phyloP scores from a whole-genome alignment of 2,888 invertebrate species.

The Meliscaeva auricollis region DNA sequence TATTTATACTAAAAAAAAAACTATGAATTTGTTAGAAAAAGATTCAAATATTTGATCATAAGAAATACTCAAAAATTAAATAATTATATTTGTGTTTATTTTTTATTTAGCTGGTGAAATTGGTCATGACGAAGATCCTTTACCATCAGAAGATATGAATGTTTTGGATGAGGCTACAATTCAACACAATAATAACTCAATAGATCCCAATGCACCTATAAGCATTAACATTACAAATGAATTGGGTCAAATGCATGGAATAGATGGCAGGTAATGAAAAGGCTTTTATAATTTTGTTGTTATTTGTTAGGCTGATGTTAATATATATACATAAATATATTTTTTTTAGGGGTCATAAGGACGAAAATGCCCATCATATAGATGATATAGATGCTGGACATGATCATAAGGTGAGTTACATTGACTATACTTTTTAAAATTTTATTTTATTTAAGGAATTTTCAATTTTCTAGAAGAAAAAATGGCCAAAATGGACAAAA shows the following conservation, averaged over 20 bases:
- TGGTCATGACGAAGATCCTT: constrained; percentile 80
- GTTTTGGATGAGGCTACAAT: constrained; percentile 76
- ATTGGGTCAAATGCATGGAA: constrained; percentile 81
- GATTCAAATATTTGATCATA: too few relatives aligned
- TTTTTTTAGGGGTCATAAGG: constrained; percentile 80
- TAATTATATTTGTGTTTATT: constrained; percentile 3
- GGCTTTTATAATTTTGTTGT: too few relatives aligned
- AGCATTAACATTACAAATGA: constrained; percentile 84
- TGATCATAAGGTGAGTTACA: constrained; percentile 55
- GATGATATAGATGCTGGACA: constrained; percentile 79
- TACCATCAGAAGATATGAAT: constrained; percentile 81
- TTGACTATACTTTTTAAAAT: neutral
- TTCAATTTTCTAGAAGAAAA: constrained; percentile 78
- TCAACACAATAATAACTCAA: constrained; percentile 74
- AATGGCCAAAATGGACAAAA: constrained; percentile 82
- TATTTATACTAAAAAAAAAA: too few relatives aligned
- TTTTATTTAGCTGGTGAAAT: constrained; percentile 70
- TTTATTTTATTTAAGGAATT: neutral
- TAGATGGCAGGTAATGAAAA: constrained; percentile 80
- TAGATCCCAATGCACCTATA: constrained; percentile 77
- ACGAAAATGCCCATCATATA: constrained; percentile 77
- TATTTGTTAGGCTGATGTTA: too few relatives aligned
- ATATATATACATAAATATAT: constrained; percentile 60
- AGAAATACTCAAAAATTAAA: too few relatives aligned
- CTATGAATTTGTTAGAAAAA: too few relatives aligned